Base-by-base conservation (phyloP, 1,140 invertebrate species). In the Drosophila malerkotliana region DNA sequence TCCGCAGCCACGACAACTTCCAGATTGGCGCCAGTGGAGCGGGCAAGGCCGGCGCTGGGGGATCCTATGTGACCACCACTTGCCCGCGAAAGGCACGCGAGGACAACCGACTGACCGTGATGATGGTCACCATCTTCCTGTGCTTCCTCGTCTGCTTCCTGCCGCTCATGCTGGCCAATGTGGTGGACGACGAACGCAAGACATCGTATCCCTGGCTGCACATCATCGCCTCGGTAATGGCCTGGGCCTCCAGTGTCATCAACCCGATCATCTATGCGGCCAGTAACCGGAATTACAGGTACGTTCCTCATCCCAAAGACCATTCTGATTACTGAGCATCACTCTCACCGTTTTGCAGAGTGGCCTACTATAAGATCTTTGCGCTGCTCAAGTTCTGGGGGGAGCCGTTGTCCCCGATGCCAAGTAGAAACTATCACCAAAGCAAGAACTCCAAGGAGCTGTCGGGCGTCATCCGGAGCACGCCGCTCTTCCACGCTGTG, bases 251-350 rank as follows among this genome's bases (percentile, higher is more conserved):
- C 0, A 95, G 96, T 48, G 96, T 97, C 32, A 94, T 97, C 72
- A 98, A 98, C 91, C 96, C 97, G 0, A 94, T 98, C 60, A 97
- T 97, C 73, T 98, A 98, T 92, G 96, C 96, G 0, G 95, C 95
- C 4, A 96, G 96, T 56, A 97, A 97, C 91, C 94, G 96, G 74
- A 95, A 97, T 69, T 98, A 98, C 80, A 87, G 90, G 90, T 91
- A 47, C 48, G 12, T n/a, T 14, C 12, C 3, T 37, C 3, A 0
- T 0, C 10, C 1, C 3, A 0, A 37, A 12, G 10, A 37, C 3
- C 34, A 37, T 10, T 28, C 5, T 3, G 12, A 34, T 3, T 10
- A 34, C 3, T 34, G 10, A 37, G 12, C 34, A 37, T 37, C 4
- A 12, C 10, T 37, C 34, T 9, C 15, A 3, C 3, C n/a, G 8